A percentile compares a stretch with the other conserved stretches of the same genome.
Evolutionary conservation across 1,140 invertebrate species (phyloP).

Genomic region (Scaptodrosophila lebanonensis): DNA sequence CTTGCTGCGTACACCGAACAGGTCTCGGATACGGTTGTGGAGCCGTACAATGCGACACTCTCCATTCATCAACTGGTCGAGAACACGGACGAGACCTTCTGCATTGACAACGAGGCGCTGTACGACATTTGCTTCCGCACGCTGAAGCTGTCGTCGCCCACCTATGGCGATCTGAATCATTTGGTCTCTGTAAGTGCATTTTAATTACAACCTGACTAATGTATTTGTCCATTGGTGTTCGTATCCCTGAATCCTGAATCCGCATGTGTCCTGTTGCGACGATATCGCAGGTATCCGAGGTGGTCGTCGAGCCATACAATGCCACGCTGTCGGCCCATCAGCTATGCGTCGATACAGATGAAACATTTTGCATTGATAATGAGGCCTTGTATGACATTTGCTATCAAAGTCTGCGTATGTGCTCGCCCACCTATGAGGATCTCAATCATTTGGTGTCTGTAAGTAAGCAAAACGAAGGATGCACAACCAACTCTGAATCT

Average conservation of each 20-base stretch:
- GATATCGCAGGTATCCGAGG: conserved; percentile 82
- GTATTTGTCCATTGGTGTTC: conserved; percentile 39
- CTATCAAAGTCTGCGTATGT: conserved; percentile 80
- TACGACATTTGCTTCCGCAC: conserved; percentile 96
- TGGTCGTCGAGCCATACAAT: conserved; percentile 87
- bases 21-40: conserved; percentile 90
- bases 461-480: conserved; percentile 51
- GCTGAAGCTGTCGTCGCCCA: conserved; percentile 90
- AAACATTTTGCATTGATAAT: conserved; percentile 83
- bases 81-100: conserved; percentile 93
- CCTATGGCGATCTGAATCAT: conserved; percentile 92
- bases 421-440: conserved; percentile 91
- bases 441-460: conserved; percentile 85
- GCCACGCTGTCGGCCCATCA: conserved; percentile 89
- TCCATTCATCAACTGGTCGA: conserved; percentile 93
- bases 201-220: conserved; percentile 53
- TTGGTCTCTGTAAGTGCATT: conserved; percentile 83
- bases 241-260: background rate
- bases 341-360: conserved; percentile 87
- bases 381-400: conserved; percentile 85
- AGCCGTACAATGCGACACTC: conserved; percentile 94
- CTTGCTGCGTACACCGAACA: conserved; percentile 19
- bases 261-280: background rate
- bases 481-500: background rate
- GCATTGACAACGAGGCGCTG: conserved; percentile 93